Conservation (phyloP, 64 coral and sea anemone species). For the Dendrophyllia cribrosa region DNA sequence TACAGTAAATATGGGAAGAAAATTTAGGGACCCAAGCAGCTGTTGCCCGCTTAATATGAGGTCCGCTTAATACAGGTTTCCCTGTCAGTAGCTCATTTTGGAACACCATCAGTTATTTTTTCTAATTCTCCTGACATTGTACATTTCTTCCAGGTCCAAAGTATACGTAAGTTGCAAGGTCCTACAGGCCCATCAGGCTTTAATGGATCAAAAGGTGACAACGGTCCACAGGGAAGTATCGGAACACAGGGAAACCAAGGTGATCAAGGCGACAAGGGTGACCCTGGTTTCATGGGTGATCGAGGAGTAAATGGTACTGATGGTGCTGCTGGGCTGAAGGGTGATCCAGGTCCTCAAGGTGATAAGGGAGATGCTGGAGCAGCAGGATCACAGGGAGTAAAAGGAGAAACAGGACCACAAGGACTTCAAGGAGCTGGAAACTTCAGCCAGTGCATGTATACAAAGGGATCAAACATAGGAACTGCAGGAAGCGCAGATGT, state of each 20-base stretch:
- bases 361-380: conserved; percentile 29
- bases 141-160: conserved; percentile 10
- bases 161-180: conserved; percentile 28
- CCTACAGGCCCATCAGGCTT: conserved; percentile 9
- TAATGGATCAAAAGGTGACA: conserved; percentile 50
- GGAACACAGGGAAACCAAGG: conserved; percentile 49
- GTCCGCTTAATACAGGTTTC: too few relatives aligned
- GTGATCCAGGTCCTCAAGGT: background rate
- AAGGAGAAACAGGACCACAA: conserved; percentile 7
- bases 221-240: conserved; percentile 15
- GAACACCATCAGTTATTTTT: too few relatives aligned
- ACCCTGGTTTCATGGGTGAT: background rate
- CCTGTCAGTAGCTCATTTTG: too few relatives aligned
- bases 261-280: background rate
- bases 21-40: too few relatives aligned
- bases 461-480: background rate
- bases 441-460: conserved; percentile 32
- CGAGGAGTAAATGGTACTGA: conserved; percentile 2
- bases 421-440: conserved; percentile 32
- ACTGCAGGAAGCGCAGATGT: fast-evolving
- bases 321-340: background rate
- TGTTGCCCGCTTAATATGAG: too few relatives aligned
- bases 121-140: too few relatives aligned
- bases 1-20: too few relatives aligned
- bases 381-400: conserved; percentile 32